Percentiles rank a stretch among this genome's conserved stretches.
These are phyloP conservation scores for Empis livida DNA, from an alignment of 2,888 invertebrate species.

Conservation along the genomic window DNA sequence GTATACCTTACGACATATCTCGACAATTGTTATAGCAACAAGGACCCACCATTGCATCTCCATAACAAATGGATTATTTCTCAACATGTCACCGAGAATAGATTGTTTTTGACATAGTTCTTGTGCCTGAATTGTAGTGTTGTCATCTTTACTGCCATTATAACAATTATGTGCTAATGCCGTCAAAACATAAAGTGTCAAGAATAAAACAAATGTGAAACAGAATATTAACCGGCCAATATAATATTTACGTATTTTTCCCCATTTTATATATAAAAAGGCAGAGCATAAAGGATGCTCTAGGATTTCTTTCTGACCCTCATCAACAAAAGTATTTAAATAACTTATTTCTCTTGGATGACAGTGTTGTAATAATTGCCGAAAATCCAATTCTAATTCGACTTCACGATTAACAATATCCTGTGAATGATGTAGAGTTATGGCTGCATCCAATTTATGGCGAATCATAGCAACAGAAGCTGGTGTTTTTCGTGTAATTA, in stretches of 20 bases:
- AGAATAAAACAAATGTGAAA: slow-evolving; percentile 63
- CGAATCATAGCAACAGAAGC: slow-evolving; percentile 72
- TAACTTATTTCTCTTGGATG: slow-evolving; percentile 77
- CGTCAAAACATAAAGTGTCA: slow-evolving; percentile 70
- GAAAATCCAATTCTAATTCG: slow-evolving; percentile 68
- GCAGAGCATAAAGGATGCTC: slow-evolving; percentile 80
- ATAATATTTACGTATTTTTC: slow-evolving; percentile 78
- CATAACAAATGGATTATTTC: slow-evolving; percentile 61
- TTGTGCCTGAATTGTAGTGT: slow-evolving; percentile 56
- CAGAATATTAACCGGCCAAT: slow-evolving; percentile 66
- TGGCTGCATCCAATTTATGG: slow-evolving; percentile 67
- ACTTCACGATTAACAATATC: slow-evolving; percentile 67
- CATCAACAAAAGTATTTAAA: slow-evolving; percentile 74
- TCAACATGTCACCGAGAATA: slow-evolving; percentile 58
- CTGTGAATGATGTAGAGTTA: slow-evolving; percentile 63
- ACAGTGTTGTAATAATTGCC: slow-evolving; percentile 68
- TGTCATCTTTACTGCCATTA: slow-evolving; percentile 65
- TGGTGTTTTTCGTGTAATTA: slow-evolving; percentile 76
- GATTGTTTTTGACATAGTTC: slow-evolving; percentile 67
- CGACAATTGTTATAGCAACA: slow-evolving; percentile 64
- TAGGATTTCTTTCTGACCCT: slow-evolving; percentile 76
- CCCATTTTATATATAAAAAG: slow-evolving; percentile 80
- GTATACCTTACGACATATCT: slow-evolving; percentile 67
- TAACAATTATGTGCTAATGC: slow-evolving; percentile 76
- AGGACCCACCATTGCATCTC: slow-evolving; percentile 76